These are phyloP conservation scores for Pyrocoelia pectoralis DNA, from an alignment of 2,888 invertebrate species.

Conservation along the genomic window DNA sequence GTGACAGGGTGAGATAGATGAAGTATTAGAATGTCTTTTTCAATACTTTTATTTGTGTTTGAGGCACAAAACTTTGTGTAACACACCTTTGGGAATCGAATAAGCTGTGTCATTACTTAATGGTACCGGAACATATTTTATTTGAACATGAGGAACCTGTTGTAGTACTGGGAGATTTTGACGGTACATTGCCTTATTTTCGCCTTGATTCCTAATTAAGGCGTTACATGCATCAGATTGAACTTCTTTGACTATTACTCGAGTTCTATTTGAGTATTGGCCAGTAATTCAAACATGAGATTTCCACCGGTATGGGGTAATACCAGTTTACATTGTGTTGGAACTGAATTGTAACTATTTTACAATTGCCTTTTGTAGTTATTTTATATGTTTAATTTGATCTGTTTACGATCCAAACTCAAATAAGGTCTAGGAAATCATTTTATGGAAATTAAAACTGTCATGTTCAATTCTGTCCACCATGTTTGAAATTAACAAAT, in stretches of 20 bases:
- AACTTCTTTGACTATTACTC: conserved; percentile 20
- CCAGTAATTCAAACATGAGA: background rate
- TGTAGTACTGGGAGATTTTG: too few species aligned
- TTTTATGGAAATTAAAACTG: conserved; percentile 23
- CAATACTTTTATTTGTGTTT: too few species aligned
- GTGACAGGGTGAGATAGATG: too few species aligned
- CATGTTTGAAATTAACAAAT: conserved; percentile 9
- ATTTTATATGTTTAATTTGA: conserved; percentile 11
- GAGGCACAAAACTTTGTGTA: too few species aligned
- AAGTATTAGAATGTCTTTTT: too few species aligned
- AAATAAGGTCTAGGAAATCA: conserved; percentile 24
- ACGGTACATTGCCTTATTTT: too few species aligned
- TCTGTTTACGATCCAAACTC: conserved; percentile 26
- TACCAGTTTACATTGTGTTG: conserved; percentile 31
- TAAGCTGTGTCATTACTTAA: too few species aligned
- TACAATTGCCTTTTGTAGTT: conserved; percentile 30
- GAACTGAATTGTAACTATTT: conserved; percentile 24
- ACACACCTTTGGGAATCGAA: too few species aligned
- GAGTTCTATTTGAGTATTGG: conserved; percentile 20
- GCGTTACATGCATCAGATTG: background rate
- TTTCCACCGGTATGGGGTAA: background rate
- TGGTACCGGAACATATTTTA: too few species aligned
- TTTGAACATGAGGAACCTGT: too few species aligned
- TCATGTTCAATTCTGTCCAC: conserved; percentile 21
- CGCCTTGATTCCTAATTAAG: background rate